Base-by-base conservation (phyloP, 1,140 invertebrate genomes). In the Fopius arisanus region DNA sequence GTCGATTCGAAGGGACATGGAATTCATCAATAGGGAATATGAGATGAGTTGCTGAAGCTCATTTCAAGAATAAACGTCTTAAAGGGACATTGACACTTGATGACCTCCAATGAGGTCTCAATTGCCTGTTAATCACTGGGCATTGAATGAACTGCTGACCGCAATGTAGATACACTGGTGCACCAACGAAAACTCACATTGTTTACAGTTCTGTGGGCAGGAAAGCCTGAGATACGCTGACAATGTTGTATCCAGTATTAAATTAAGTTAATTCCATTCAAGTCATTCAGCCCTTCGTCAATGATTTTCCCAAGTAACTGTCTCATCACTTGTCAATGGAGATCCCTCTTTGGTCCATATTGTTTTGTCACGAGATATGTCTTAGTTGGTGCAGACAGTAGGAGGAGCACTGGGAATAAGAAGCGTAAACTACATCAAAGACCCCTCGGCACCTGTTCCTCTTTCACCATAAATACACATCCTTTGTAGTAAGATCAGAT, bases 101-200 rank as follows among this genome's bases (percentile, higher is more conserved):
- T 6, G n/a, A 48, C 43, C n/a, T 6, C 43, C n/a, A n/a, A 12
- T 19, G 19, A 43, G 33, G n/a, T 69, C 66, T 70, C 4, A 12
- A 68, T 19, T 43, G 29, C 16, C 51, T 37, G 51, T 72, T 65
- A 28, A 59, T 59, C 54, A 63, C 19, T 48, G 7, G 28, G 31
- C 62, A 62, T 9, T 72, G 70, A 72, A 66, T 66, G 37, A 66
- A 26, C 40, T 16, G n/a, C 51, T 37, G 43, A 41, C 68, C 54
- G 9, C 29, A 37, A 62, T 62, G 29, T 62, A 19, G 54, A 70
- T 31, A 70, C 51, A 70, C n/a, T 16, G 68, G 68, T 70, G 21
- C n/a, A 37, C 68, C 68, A 19, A 59, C 41, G 37, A 43, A 43
- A 40, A 41, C 41, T 41, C 37, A 43, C 66, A 41, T 26, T 41